These are phyloP conservation scores for Trissolcus japonicus DNA, from an alignment of 2,888 invertebrate genomes.

Conservation along the genomic window DNA sequence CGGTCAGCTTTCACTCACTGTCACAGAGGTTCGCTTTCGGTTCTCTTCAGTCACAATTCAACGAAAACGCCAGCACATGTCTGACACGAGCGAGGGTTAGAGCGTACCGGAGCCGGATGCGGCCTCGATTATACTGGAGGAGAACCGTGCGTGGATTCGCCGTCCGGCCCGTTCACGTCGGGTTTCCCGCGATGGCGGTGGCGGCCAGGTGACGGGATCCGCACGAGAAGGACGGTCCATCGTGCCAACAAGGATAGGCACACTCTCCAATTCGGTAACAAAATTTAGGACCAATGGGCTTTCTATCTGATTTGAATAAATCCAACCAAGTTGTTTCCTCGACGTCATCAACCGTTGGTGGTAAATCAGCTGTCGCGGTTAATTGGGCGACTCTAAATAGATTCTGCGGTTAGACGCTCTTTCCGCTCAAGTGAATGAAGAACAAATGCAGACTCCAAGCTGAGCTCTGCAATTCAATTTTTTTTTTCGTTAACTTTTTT, in stretches of 20 bases:
- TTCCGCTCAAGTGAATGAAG: neutral
- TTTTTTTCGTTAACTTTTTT: no score
- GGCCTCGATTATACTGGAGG: constrained; percentile 50
- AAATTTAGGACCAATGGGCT: constrained; percentile 9
- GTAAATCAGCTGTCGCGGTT: constrained; percentile 5
- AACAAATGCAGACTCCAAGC: neutral
- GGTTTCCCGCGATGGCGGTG: constrained; percentile 51
- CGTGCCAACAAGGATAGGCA: constrained; percentile 11
- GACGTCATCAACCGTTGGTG: constrained; percentile 4
- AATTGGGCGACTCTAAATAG: constrained; percentile 11
- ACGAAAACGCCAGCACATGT: constrained; percentile 21
- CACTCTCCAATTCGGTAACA: constrained; percentile 26
- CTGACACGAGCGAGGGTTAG: constrained; percentile 27
- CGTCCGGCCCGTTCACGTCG: constrained; percentile 44
- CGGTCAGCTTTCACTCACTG: constrained; percentile 20
- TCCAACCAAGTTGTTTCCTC: constrained; percentile 17
- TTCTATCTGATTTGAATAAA: constrained; percentile 18
- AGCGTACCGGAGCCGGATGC: constrained; percentile 48
- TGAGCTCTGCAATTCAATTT: no score
- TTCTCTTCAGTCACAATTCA: constrained; percentile 11
- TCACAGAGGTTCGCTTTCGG: neutral
- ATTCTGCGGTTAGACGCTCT: neutral
- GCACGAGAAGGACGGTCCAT: constrained; percentile 27
- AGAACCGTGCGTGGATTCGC: constrained; percentile 49
- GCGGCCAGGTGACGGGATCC: constrained; percentile 51